These are phyloP conservation scores for Hystrix cristata DNA, from an alignment of 2,113 vertebrate genomes.

Conservation along the genomic window DNA sequence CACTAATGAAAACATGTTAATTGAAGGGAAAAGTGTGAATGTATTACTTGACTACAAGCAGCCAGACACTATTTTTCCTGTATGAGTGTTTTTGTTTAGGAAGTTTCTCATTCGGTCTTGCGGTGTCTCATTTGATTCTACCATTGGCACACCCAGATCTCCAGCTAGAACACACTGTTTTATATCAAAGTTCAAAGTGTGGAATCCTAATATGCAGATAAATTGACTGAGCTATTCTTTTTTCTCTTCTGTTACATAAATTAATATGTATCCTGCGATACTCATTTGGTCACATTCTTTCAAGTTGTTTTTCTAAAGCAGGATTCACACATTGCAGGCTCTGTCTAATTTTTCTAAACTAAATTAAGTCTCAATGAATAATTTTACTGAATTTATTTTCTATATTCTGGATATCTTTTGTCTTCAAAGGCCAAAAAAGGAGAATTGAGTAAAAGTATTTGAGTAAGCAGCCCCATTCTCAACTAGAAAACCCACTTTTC, in stretches of 20 bases:
- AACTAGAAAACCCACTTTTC: background rate
- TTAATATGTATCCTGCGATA: background rate
- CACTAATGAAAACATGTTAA: background rate
- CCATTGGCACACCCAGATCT: fast-evolving
- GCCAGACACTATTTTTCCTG: fast-evolving
- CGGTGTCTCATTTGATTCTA: background rate
- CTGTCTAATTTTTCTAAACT: background rate
- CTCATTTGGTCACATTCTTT: background rate
- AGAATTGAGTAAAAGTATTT: background rate
- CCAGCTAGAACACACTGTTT: background rate
- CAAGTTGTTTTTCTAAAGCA: background rate
- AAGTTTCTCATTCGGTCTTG: background rate
- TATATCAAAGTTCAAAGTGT: background rate
- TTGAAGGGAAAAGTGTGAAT: background rate
- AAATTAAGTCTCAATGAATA: background rate
- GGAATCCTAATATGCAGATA: background rate
- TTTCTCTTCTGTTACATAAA: background rate
- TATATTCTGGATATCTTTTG: background rate
- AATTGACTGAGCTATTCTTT: background rate
- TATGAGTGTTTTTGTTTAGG: fast-evolving
- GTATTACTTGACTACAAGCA: fast-evolving
- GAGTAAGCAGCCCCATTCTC: background rate
- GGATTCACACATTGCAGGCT: too few species aligned
- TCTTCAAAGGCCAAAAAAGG: background rate
- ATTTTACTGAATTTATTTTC: background rate